Conservation (phyloP, 2,113 vertebrate genomes). For the Ciconia stormi region DNA sequence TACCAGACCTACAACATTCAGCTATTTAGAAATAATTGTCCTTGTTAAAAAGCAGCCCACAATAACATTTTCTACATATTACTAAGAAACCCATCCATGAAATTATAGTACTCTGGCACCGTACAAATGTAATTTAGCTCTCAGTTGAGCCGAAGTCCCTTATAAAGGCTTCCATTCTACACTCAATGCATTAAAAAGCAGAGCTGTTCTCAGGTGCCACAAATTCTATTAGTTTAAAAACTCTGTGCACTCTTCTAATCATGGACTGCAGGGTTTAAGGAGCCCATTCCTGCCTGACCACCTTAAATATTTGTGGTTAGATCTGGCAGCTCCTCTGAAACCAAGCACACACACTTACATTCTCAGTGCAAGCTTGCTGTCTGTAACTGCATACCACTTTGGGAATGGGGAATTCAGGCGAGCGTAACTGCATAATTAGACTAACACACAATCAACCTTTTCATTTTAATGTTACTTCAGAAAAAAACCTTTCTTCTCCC, state of each 20-base stretch:
- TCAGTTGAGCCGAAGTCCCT: not conserved
- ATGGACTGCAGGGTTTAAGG: constrained; percentile 56
- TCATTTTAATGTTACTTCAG: constrained; percentile 64
- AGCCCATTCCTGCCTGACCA: constrained; percentile 82
- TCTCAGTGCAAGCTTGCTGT: constrained; percentile 68
- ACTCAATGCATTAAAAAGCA: constrained; percentile 39
- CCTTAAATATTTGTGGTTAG: constrained; percentile 91
- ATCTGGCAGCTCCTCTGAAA: constrained; percentile 80
- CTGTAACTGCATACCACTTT: constrained; percentile 74
- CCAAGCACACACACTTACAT: constrained; percentile 75
- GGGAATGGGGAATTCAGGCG: constrained; percentile 67
- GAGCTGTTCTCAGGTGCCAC: constrained; percentile 59
- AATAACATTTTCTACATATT: constrained; percentile 51
- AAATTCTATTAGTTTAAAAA: constrained; percentile 56
- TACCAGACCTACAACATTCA: not conserved
- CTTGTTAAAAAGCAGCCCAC: constrained; percentile 41
- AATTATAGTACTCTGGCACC: constrained; percentile 42
- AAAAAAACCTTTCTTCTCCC: constrained; percentile 8
- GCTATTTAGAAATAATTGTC: not conserved
- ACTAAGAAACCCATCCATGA: constrained; percentile 31
- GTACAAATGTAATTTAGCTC: not conserved
- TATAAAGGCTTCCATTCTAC: constrained; percentile 57
- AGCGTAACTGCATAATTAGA: constrained; percentile 69
- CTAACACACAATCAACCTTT: constrained; percentile 76
- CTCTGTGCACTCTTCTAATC: constrained; percentile 25